phyloP scores from a whole-genome alignment of 35 echinoderm and acorn worm species.

The Apostichopus californicus region DNA sequence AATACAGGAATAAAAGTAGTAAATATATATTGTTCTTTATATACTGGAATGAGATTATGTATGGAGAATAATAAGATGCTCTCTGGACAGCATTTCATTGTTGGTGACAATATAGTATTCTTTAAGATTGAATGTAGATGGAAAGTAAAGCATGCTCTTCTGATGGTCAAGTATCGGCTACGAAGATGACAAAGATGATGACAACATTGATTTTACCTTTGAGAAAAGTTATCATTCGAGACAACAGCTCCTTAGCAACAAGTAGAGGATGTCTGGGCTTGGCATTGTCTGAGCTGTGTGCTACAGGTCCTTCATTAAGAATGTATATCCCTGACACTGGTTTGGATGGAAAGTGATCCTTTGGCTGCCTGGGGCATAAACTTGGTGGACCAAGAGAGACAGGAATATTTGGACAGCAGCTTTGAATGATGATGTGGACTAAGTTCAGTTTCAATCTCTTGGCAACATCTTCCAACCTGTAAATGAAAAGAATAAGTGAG shows the following conservation, averaged over 20 bases:
- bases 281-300: background rate
- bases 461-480: slow-evolving; percentile 88
- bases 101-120: too few species aligned
- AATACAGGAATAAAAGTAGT: too few species aligned
- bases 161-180: too few species aligned
- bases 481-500: background rate
- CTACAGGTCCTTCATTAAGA: slow-evolving; percentile 60
- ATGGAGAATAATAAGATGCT: too few species aligned
- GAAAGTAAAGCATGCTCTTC: too few species aligned
- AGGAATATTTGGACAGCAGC: slow-evolving; percentile 84
- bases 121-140: too few species aligned
- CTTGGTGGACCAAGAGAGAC: slow-evolving; percentile 31
- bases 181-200: too few species aligned
- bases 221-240: slow-evolving; percentile 77
- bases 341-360: background rate
- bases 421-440: slow-evolving; percentile 83
- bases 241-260: slow-evolving; percentile 78
- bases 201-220: slow-evolving; percentile 56
- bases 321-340: slow-evolving; percentile 27
- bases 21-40: too few species aligned
- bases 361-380: background rate
- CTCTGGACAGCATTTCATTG: too few species aligned
- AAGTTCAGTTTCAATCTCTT: slow-evolving; percentile 89
- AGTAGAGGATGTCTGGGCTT: slow-evolving; percentile 62
- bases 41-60: too few species aligned